phyloP scores from a whole-genome alignment of 2,797 vertebrate species.

The Falco peregrinus region DNA sequence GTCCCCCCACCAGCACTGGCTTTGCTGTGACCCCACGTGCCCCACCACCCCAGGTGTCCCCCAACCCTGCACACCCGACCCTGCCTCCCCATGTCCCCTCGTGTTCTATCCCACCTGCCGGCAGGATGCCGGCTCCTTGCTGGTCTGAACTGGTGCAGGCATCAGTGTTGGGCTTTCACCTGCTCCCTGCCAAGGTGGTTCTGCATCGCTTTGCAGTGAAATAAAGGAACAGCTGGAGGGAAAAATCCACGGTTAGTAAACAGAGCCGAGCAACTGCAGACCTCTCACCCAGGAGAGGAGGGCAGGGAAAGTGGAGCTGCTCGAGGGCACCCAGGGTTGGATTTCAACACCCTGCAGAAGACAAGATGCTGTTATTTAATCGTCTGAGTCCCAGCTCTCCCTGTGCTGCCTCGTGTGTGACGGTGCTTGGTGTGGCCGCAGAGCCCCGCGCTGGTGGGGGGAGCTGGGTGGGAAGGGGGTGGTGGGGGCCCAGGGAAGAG shows the following conservation, averaged over 20 bases:
- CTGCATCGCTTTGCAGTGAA: background rate
- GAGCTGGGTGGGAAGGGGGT: background rate
- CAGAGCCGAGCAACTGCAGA: background rate
- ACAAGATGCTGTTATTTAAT: background rate
- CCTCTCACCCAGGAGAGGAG: conserved; percentile 41
- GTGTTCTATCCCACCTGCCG: rapidly evolving
- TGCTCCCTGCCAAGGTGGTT: background rate
- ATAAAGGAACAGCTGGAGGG: conserved; percentile 16
- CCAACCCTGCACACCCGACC: background rate
- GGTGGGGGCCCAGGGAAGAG: background rate
- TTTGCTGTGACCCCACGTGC: rapidly evolving
- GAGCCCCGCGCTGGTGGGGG: background rate
- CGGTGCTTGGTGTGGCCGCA: background rate
- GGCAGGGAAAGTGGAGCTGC: background rate
- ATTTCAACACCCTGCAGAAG: conserved; percentile 32
- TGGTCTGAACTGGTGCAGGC: background rate
- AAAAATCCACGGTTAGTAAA: background rate
- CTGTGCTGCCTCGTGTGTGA: rapidly evolving
- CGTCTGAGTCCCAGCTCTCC: background rate
- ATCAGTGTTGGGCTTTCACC: background rate
- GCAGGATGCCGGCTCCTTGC: background rate
- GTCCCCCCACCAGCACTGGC: background rate
- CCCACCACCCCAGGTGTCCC: background rate
- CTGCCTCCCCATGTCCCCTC: rapidly evolving
- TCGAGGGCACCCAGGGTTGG: background rate